Conservation (phyloP, 2,113 vertebrate species). For the Zingel zingel region DNA sequence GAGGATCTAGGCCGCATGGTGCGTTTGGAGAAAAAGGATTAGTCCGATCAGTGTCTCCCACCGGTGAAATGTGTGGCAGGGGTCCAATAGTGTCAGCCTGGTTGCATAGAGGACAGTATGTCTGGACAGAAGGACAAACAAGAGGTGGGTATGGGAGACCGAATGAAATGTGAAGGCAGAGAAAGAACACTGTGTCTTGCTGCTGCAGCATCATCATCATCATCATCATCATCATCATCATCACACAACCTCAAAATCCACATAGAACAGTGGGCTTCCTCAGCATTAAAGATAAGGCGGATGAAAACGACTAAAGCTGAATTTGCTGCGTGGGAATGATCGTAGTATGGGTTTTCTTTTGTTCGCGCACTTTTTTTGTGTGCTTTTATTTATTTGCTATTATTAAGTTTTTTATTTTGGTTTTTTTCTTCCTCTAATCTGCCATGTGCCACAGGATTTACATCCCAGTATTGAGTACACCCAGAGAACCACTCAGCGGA, state of each 20-base stretch:
- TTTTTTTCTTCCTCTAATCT: conserved; percentile 47
- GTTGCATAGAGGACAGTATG: conserved; percentile 26
- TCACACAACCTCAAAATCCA: conserved; percentile 3
- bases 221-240: neutral
- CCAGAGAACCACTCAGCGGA: conserved; percentile 83
- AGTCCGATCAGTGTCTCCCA: conserved; percentile 62
- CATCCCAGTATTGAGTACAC: conserved; percentile 77
- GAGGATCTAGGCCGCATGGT: conserved; percentile 61
- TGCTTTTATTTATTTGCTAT: conserved; percentile 63
- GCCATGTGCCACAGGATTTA: conserved; percentile 82
- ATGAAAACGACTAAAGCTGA: conserved; percentile 40
- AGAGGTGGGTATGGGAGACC: conserved; percentile 3
- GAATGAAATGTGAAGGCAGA: conserved; percentile 16
- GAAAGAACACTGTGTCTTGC: neutral
- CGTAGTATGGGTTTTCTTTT: conserved; percentile 72
- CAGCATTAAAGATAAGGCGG: neutral
- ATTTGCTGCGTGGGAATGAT: conserved; percentile 72
- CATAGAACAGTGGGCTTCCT: conserved; percentile 1
- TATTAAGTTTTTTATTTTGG: conserved; percentile 43
- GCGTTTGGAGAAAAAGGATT: conserved; percentile 63
- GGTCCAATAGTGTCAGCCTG: conserved; percentile 42
- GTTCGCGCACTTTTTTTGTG: conserved; percentile 51
- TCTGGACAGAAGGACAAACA: conserved; percentile 29
- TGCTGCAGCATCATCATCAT: neutral
- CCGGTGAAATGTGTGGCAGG: conserved; percentile 60